A percentile compares a stretch with the other conserved stretches of the same genome.
Conservation (phyloP, 2,797 vertebrate genomes). For the Ispidina picta region DNA sequence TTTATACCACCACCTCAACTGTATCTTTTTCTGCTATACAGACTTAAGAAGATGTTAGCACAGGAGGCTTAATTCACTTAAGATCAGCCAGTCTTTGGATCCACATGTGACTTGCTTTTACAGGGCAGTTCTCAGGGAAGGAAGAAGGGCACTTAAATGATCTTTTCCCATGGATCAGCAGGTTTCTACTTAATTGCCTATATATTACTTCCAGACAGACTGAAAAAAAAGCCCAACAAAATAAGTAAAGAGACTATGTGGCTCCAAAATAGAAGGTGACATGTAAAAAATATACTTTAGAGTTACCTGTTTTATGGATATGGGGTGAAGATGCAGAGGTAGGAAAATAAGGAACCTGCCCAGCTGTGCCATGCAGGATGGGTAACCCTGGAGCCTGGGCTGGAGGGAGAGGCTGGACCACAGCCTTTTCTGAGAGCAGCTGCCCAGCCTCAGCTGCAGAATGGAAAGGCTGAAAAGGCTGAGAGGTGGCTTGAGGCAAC, state of each 20-base stretch:
- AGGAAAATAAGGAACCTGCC: constrained; percentile 74
- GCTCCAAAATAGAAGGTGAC: neutral
- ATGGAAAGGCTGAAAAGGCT: constrained; percentile 81
- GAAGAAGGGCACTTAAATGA: neutral
- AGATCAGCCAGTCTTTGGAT: neutral
- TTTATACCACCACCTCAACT: neutral
- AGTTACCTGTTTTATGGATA: constrained; percentile 77
- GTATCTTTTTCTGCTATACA: neutral
- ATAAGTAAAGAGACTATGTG: neutral
- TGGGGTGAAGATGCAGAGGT: constrained; percentile 72
- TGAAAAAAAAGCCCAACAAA: neutral
- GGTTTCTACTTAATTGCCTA: neutral
- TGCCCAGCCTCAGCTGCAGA: constrained; percentile 73
- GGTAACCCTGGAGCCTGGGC: constrained; percentile 84
- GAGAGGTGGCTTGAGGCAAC: constrained; percentile 78
- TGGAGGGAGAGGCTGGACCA: constrained; percentile 85
- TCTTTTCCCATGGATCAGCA: neutral
- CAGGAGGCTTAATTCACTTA: neutral
- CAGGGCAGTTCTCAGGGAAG: neutral
- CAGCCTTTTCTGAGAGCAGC: constrained; percentile 80
- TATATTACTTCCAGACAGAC: neutral
- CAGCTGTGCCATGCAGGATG: constrained; percentile 66
- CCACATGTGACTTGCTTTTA: neutral
- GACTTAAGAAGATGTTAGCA: neutral
- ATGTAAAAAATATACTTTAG: neutral